These are phyloP conservation scores for Toxostoma redivivum DNA, from an alignment of 2,113 vertebrate species.

Conservation along the genomic window DNA sequence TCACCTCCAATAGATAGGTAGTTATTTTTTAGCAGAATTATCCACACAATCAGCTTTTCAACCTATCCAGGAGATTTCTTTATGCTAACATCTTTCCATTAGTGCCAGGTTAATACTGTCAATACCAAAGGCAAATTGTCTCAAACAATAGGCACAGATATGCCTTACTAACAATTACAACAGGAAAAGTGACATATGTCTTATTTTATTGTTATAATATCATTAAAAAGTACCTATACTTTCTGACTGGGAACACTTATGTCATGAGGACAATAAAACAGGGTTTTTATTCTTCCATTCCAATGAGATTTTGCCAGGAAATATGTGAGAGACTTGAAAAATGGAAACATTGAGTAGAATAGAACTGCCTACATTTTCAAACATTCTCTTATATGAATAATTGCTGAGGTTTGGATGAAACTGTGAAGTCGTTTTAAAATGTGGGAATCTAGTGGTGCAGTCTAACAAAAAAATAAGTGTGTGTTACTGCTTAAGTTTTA, in stretches of 20 bases:
- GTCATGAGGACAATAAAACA: background rate
- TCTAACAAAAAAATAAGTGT: background rate
- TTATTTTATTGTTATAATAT: constrained; percentile 30
- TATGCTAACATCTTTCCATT: background rate
- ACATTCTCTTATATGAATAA: background rate
- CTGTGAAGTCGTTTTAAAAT: background rate
- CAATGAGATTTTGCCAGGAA: background rate
- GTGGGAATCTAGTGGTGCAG: background rate
- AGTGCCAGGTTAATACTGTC: background rate
- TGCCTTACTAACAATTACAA: background rate
- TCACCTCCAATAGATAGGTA: background rate
- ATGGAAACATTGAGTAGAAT: background rate
- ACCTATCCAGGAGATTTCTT: background rate
- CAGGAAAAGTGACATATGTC: background rate
- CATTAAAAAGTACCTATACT: background rate
- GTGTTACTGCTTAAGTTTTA: background rate
- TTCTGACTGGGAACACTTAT: background rate
- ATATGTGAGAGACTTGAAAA: background rate
- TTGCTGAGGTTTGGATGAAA: background rate
- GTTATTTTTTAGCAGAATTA: background rate
- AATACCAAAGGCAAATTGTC: background rate
- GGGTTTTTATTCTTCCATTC: background rate
- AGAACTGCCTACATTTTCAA: background rate
- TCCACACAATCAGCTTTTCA: background rate
- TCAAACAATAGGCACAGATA: constrained; percentile 7